These are phyloP conservation scores for Beris morrisii DNA, from an alignment of 2,888 invertebrate species.

Conservation along the genomic window DNA sequence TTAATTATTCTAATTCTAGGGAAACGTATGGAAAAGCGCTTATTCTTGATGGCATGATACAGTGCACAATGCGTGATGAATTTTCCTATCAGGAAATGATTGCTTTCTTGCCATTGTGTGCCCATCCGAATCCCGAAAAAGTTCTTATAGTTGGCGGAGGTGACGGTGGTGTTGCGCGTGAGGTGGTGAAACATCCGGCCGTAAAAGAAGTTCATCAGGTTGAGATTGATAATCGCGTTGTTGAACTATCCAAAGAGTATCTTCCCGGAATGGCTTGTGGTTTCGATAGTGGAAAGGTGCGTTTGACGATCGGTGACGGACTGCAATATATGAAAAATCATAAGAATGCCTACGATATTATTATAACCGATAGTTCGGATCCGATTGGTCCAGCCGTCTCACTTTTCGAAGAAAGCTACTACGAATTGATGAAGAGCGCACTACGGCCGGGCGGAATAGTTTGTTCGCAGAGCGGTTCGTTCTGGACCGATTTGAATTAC, in stretches of 20 bases:
- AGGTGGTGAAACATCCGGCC: slow-evolving; percentile 88
- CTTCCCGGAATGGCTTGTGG: slow-evolving; percentile 90
- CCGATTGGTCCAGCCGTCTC: slow-evolving; percentile 81
- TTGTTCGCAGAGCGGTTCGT: slow-evolving; percentile 88
- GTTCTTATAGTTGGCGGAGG: slow-evolving; percentile 97
- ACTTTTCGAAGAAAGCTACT: slow-evolving; percentile 73
- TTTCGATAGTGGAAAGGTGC: slow-evolving; percentile 80
- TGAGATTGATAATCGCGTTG: slow-evolving; percentile 92
- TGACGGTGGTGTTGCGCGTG: slow-evolving; percentile 96
- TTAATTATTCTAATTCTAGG: slow-evolving; percentile 52
- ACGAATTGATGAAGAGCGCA: slow-evolving; percentile 79
- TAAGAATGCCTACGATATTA: slow-evolving; percentile 87
- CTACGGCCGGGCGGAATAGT: slow-evolving; percentile 84
- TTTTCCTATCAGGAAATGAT: slow-evolving; percentile 99
- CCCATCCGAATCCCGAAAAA: slow-evolving; percentile 86
- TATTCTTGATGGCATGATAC: slow-evolving; percentile 93
- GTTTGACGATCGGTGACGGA: slow-evolving; percentile 86
- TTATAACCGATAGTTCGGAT: slow-evolving; percentile 98
- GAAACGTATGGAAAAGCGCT: slow-evolving; percentile 81
- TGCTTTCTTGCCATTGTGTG: slow-evolving; percentile 87
- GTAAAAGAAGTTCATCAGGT: slow-evolving; percentile 88
- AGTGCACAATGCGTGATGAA: slow-evolving; percentile 95
- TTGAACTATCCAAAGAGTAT: slow-evolving; percentile 85
- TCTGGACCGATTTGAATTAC: slow-evolving; percentile 78
- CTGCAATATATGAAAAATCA: slow-evolving; percentile 91